Percentiles rank a stretch among this genome's conserved stretches.
Evolutionary conservation across 2,113 vertebrate genomes (phyloP).

Genomic region (Cynoglossus semilaevis): DNA sequence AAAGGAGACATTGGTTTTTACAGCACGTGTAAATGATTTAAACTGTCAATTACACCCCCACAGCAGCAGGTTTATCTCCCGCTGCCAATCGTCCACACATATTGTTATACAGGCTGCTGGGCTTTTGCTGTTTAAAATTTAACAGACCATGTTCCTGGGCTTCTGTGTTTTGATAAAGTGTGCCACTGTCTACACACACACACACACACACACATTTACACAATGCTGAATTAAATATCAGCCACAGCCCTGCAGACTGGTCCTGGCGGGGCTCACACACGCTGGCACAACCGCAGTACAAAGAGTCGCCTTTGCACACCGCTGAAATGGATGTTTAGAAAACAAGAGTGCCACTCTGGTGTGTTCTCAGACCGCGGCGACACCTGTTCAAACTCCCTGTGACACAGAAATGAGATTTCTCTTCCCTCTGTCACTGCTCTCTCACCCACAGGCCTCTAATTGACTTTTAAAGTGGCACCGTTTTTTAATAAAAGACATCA

Average conservation of each 20-base stretch:
- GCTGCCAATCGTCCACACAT: conserved; percentile 37
- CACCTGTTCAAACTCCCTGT: conserved; percentile 10
- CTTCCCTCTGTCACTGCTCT: conserved; percentile 8
- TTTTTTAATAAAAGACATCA: conserved; percentile 6
- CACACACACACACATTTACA: no score
- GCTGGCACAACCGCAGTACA: not conserved
- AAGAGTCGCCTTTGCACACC: not conserved
- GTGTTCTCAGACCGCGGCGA: conserved; percentile 24
- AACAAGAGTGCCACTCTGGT: not conserved
- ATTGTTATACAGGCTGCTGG: conserved; percentile 60
- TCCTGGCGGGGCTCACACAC: conserved; percentile 17
- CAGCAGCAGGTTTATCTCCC: conserved; percentile 53
- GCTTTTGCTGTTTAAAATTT: conserved; percentile 67
- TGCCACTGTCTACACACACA: conserved; percentile 16
- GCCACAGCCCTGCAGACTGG: conserved; percentile 17
- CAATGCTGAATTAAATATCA: conserved; percentile 58
- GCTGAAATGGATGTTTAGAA: conserved; percentile 1
- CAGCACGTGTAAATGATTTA: conserved; percentile 68
- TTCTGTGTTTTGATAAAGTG: conserved; percentile 52
- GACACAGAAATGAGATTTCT: conserved; percentile 28
- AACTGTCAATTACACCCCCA: conserved; percentile 58
- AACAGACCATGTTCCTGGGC: conserved; percentile 51
- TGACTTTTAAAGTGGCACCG: conserved; percentile 38
- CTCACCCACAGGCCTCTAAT: conserved; percentile 26
- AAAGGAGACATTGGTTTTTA: conserved; percentile 75